Base-by-base conservation (phyloP, 2,888 invertebrate species). In the Notodromas monacha region DNA sequence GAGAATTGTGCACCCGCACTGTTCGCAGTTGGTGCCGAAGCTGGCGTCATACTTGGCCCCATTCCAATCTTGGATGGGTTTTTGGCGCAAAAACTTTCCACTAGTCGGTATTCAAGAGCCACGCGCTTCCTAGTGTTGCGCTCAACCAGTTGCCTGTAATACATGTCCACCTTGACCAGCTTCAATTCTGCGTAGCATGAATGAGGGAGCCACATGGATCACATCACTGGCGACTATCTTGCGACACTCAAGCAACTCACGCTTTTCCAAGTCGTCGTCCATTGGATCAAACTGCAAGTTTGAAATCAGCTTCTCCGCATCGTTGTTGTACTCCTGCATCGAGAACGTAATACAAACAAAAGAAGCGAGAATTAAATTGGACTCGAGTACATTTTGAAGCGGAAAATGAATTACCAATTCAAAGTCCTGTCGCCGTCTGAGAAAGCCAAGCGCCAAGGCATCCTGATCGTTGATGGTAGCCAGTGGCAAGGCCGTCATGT, bases 371-470 rank as follows among this genome's bases (percentile, higher is more conserved):
- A n/a, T n/a, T n/a, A n/a, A n/a, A n/a, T n/a, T n/a, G 51, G 37
- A 33, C 34, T 29, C 10, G 26, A 14, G 15, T 8, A 2, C 37
- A 4, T 6, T 8, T 11, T 8, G 5, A 14, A 14, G 5, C 12
- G 30, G 26, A 4, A 10, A 29, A n/a, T 10, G 15, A 41, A 45
- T 43, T 50, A 74, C 74, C 49, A 74, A 61, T 55, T 86, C 86
- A 56, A 81, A 89, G 46, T 86, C 84, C 58, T 86, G 86, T 45
- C 86, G 60, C 45, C 76, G 70, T 3, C 84, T 74, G 73, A 81
- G 81, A 44, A 84, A 89, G 2, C 79, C 77, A 6, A 89, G 56
- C 42, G 76, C 68, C 16, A 65, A 57, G 16, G 81, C 76, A 51
- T 89, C 81, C 44, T 79, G 76, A 0, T 61, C 51, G 6, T 66